Base-by-base conservation (phyloP, 2,888 invertebrate genomes). In the Herminia tarsipennalis region DNA sequence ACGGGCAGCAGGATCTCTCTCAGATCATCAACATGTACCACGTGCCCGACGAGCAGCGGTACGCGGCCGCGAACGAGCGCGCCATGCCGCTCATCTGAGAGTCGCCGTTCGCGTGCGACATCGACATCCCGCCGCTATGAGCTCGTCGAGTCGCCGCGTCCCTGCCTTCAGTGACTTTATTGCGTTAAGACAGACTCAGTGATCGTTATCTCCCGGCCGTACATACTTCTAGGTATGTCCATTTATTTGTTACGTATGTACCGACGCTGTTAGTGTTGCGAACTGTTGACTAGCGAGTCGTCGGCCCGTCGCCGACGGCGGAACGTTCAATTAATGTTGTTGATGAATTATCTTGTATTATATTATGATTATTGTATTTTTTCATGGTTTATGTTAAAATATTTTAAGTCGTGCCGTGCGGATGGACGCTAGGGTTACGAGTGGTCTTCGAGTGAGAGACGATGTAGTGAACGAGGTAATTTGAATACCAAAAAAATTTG, bases 21-120 rank as follows among this genome's bases (percentile, higher is more conserved):
- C 93, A 93, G 88, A 92, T 93, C 84, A 94, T 93, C 92, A 94
- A 93, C 77, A 93, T 94, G 94, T 94, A 94, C 83, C 94, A 94
- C 81, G 90, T 94, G 80, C 94, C 93, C 27, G 94, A 94, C 60
- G 92, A 93, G 83, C 93, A 93, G 79, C 92, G 93, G 81, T 94
- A 86, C 89, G 92, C 91, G 64, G 92, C 92, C 39, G 91, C 91
- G 63, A 78, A 78, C 66, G 95, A 95, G 77, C 93, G 93, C 60
- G 93, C 92, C 49, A 89, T 92, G 84, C 93, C 93, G 79, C 94
- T 94, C 82, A 93, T 93, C 92, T 93, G 93, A 85, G 93, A 93
- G 66, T 92, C 93, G 82, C 92, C 93, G 79, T 92, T 94, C 90
- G 93, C 94, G 92, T 93, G 93, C 92, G 87, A 92, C 87, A 89